Evolutionary conservation across 2,113 vertebrate species (phyloP), one percentile per base, ranked within the genome.

Genomic region (Madoqua kirkii): DNA sequence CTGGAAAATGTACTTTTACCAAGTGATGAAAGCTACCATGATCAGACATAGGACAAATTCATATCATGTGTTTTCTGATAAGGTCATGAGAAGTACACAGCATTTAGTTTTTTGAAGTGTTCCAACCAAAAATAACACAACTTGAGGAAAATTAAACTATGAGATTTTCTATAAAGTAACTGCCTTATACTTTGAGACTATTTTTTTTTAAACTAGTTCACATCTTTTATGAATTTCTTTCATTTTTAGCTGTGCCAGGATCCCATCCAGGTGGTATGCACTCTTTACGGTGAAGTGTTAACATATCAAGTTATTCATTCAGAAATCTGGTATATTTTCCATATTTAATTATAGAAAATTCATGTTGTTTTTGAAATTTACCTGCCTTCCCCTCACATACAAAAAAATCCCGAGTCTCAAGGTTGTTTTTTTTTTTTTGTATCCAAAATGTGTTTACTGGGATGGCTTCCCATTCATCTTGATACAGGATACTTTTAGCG

Each of bases 301-400:
- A 99, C 99, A 99, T 99, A 96, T 98, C 97, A 98, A 99, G 99
- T 98, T 99, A 99, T 99, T 99, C 99, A 99, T 99, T 99, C 99
- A 99, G 98, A 98, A 99, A 97, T 99, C 99, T 98, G 98, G 96
- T 98, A 98, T 98, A 98, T 98, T 98, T 96, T 98, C 98, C 98
- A 96, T 99, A 99, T 99, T 99, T 98, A 99, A 99, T 98, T 98
- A 99, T 98, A 99, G 99, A 98, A 98, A 99, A 98, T 99, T 99
- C 98, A 98, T 98, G 98, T 98, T 98, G 98, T 98, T 99, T 98
- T 98, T 99, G 94, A 98, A 99, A 99, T 99, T 98, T 98, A 98
- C 98, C 98, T 99, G 98, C 19, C 48, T 82, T n/a, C 21, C 19
- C 33, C 19, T 13, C 17, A 13, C 6, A 2, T 5, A 50, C 98